Evolutionary conservation across 2,113 vertebrate species (phyloP).

Genomic region (Panthera leo): DNA sequence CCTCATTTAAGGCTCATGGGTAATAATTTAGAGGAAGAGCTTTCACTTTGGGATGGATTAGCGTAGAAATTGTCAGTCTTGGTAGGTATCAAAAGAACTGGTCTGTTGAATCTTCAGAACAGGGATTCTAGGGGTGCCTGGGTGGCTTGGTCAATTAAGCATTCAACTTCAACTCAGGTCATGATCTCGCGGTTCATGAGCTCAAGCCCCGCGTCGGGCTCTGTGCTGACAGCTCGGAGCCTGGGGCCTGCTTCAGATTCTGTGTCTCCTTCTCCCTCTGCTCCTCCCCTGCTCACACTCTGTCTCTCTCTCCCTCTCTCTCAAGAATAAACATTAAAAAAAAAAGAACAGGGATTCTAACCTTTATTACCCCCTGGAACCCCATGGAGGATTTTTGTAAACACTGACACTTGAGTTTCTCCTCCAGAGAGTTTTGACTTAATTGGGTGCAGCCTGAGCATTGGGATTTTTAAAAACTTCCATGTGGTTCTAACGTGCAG

Average conservation of each 20-base stretch:
- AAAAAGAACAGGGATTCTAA: neutral
- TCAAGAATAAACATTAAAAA: too few relatives aligned
- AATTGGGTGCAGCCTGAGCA: neutral
- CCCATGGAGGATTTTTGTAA: neutral
- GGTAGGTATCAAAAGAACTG: neutral
- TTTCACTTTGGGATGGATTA: conserved; percentile 13
- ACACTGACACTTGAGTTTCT: neutral
- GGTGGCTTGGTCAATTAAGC: too few relatives aligned
- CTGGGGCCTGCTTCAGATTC: too few relatives aligned
- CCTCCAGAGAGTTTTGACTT: neutral
- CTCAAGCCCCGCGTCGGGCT: too few relatives aligned
- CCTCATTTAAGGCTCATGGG: neutral
- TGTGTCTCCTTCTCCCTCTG: too few relatives aligned
- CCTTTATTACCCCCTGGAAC: conserved; percentile 4
- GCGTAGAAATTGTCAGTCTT: neutral
- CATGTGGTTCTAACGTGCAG: neutral
- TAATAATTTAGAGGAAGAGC: neutral
- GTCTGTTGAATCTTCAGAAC: neutral
- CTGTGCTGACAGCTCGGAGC: too few relatives aligned
- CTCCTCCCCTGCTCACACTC: too few relatives aligned
- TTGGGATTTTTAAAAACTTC: neutral
- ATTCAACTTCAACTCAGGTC: too few relatives aligned
- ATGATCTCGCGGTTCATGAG: too few relatives aligned
- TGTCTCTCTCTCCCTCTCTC: too few relatives aligned
- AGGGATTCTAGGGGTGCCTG: neutral